Percentiles rank a stretch among this genome's conserved stretches.
These are phyloP conservation scores for Babyrousa celebensis DNA, from an alignment of 2,797 vertebrate genomes.

Conservation along the genomic window DNA sequence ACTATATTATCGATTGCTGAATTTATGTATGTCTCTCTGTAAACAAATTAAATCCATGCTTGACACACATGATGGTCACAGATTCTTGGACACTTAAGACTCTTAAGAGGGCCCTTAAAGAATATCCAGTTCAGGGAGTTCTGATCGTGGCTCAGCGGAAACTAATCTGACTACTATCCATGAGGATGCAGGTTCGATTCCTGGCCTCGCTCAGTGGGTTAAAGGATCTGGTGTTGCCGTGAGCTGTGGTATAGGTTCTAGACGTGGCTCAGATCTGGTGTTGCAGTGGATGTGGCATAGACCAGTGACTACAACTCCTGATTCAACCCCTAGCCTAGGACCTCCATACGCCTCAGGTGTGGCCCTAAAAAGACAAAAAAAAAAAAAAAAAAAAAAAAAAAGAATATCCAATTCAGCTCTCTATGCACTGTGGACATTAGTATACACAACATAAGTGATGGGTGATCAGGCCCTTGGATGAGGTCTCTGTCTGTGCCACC, in stretches of 20 bases:
- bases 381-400: background rate
- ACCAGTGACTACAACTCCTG: no score
- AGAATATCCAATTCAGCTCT: background rate
- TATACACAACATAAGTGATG: background rate
- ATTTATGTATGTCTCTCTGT: constrained; percentile 13
- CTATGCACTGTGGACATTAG: background rate
- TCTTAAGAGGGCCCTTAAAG: background rate
- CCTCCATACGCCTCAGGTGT: no score
- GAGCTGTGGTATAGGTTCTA: no score
- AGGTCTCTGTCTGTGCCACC: background rate
- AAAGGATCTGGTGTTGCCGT: no score
- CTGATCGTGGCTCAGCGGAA: no score
- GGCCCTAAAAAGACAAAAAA: no score
- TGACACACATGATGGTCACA: background rate
- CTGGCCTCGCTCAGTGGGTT: no score
- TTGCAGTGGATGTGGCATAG: no score
- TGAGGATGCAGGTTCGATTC: no score
- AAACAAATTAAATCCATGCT: background rate
- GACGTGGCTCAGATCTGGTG: no score
- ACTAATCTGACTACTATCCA: no score
- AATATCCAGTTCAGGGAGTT: background rate
- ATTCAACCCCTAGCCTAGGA: no score
- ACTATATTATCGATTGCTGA: background rate
- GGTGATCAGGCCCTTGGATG: background rate
- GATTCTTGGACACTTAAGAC: background rate